Conservation (phyloP, 2,888 invertebrate genomes). For the Drosophila stalkeri region DNA sequence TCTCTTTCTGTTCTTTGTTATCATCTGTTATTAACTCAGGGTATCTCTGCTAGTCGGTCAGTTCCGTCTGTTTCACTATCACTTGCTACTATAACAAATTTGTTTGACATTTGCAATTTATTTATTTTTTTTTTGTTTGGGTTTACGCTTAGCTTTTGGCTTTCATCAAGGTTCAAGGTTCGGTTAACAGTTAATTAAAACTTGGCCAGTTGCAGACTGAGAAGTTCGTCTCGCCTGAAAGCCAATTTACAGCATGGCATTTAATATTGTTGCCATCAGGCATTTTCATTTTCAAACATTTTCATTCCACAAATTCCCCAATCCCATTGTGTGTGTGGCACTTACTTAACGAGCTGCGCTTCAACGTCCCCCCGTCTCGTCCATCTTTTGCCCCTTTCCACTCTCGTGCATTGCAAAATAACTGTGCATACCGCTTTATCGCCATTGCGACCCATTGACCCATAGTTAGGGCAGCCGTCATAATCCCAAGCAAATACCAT, state of each 20-base stretch:
- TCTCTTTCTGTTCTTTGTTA: no score
- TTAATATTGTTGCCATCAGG: slow-evolving; percentile 6
- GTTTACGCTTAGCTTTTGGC: background rate
- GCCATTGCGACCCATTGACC: slow-evolving; percentile 21
- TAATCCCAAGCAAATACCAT: slow-evolving; percentile 34
- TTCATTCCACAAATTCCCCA: slow-evolving; percentile 15
- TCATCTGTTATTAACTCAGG: background rate
- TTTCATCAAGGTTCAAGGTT: slow-evolving; percentile 2
- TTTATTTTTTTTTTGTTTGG: background rate
- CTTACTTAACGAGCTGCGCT: slow-evolving; percentile 6
- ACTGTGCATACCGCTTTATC: slow-evolving; percentile 11
- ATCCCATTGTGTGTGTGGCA: slow-evolving; percentile 14
- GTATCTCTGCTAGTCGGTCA: background rate
- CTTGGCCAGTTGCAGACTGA: background rate
- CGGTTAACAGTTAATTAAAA: slow-evolving; percentile 11
- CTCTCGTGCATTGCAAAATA: slow-evolving; percentile 12
- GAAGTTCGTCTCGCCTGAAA: background rate
- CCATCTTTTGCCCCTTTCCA: no score
- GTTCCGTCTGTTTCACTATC: no score
- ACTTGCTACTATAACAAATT: background rate
- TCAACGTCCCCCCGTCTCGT: background rate
- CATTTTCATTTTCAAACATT: slow-evolving; percentile 18
- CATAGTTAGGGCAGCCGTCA: slow-evolving; percentile 20
- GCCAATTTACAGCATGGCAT: slow-evolving; percentile 6
- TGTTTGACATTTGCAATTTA: background rate